Evolutionary conservation across 2,797 vertebrate genomes (phyloP), one percentile per base, ranked within the genome.

Genomic region (Esox lucius): DNA sequence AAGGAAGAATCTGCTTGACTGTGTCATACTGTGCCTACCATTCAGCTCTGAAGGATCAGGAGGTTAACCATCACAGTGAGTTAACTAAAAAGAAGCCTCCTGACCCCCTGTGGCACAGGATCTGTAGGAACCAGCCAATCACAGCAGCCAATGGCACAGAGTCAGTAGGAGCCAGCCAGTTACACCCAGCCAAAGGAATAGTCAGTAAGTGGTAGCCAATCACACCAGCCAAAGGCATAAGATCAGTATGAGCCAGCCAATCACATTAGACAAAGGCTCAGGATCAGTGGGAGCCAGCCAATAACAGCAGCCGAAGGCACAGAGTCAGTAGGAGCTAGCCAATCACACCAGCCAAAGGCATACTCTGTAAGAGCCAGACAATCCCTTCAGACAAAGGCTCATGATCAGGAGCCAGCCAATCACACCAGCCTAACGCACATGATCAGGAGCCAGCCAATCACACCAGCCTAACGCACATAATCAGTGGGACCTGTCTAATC

Each of bases 1-100:
- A 90, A 92, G 85, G 88, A 91, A 82, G 84, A 82, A 89, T 77
- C 85, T 85, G 83, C 85, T 89, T 91, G 86, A 85, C 79, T 76
- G 83, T 91, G 87, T 91, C 91, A 87, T 62, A 71, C 80, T 80
- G 4, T 39, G 4, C 35, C 35, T 84, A 79, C 84, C 87, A 59
- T 88, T 86, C 74, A 81, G 78, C 70, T 31, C 83, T 91, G 89
- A 91, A 84, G 84, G 90, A 91, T 90, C 77, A 68, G 75, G 80
- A 89, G 83, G 86, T 88, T 87, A 84, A 84, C 78, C 22, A 4
- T 26, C 2, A 24, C 56, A 76, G 67, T 75, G 77, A 85, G 85
- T 85, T 80, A 80, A 81, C 70, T 66, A 82, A 74, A 81, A 7
- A 39, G 16, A 75, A 53, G 70, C 78, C 84, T 84, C 82, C 13